Base-by-base conservation (phyloP, 2,888 invertebrate genomes). In the Meghimatium bilineatum region DNA sequence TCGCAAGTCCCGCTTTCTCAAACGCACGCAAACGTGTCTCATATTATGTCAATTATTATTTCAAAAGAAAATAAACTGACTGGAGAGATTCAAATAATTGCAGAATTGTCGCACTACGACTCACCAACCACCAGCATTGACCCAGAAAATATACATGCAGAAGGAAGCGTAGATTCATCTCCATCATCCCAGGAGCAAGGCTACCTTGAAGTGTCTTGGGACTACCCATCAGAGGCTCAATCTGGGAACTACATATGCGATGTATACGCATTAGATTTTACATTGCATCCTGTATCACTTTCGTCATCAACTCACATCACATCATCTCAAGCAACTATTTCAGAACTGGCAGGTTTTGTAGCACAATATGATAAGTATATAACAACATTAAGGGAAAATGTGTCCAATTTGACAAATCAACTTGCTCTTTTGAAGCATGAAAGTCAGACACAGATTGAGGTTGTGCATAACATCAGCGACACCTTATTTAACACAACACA, bases 41-140 rank as follows among this genome's bases (percentile, higher is more conserved):
- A 74, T 52, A 74, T 74, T 14, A 52, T 74, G 74, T 74, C 74
- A 29, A 74, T 74, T n/a, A 52, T 52, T 74, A 32, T 74, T 32
- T 49, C 74, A 49, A 49, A 52, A 26, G 29, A 74, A 5, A 29
- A 74, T 49, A 29, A 32, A 32, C 14, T 10, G 20, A 52, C 49
- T 23, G 74, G 74, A 29, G 32, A 52, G 17, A 23, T 74, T 17
- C 52, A 74, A 32, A 74, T 49, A 14, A 34, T 74, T 23, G 74
- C 74, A 2, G 52, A 32, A 8, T 14, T 74, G 32, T 74, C 74
- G 8, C 74, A 52, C 1, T 74, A 74, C 32, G 74, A 74, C n/a
- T 12, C 74, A 8, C 52, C 74, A 26, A 32, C 17, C 12, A 32
- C 74, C 34, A 74, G 32, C 23, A 20, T 74, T 23, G 74, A 74